Evolutionary conservation across 1,140 invertebrate species (phyloP).

Genomic region (Bactericera cockerelli): DNA sequence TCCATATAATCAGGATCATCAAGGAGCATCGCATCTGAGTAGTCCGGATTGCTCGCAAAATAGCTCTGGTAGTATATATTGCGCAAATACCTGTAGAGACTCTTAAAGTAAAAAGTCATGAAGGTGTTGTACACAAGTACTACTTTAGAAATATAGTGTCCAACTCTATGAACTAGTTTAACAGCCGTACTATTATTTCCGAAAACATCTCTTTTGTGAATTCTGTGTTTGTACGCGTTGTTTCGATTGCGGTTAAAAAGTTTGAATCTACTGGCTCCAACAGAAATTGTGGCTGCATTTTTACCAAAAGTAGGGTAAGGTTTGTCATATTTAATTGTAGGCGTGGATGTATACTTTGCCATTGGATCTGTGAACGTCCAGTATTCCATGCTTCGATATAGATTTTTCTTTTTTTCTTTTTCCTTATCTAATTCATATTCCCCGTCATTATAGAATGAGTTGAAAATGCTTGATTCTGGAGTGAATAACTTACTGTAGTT

Average conservation of each 20-base stretch:
- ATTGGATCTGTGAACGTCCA: background rate
- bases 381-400: background rate
- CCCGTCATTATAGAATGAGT: too few relatives aligned
- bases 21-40: background rate
- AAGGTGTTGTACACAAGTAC: background rate
- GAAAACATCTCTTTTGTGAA: slow-evolving; percentile 4
- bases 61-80: background rate
- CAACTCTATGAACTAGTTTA: too few relatives aligned
- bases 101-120: background rate
- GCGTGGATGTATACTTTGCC: background rate
- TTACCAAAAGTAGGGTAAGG: background rate
- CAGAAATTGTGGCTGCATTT: background rate
- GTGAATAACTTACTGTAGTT: background rate
- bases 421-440: background rate
- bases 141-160: too few relatives aligned
- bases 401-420: background rate
- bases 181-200: too few relatives aligned
- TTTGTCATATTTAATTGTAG: background rate
- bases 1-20: background rate
- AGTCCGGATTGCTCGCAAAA: background rate
- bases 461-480: background rate
- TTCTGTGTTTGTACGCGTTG: background rate
- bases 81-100: background rate
- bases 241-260: background rate
- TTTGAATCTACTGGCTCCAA: slow-evolving; percentile 2